A percentile compares a stretch with the other conserved stretches of the same genome.
These are phyloP conservation scores for Delia radicum DNA, from an alignment of 1,140 invertebrate genomes.

Conservation along the genomic window DNA sequence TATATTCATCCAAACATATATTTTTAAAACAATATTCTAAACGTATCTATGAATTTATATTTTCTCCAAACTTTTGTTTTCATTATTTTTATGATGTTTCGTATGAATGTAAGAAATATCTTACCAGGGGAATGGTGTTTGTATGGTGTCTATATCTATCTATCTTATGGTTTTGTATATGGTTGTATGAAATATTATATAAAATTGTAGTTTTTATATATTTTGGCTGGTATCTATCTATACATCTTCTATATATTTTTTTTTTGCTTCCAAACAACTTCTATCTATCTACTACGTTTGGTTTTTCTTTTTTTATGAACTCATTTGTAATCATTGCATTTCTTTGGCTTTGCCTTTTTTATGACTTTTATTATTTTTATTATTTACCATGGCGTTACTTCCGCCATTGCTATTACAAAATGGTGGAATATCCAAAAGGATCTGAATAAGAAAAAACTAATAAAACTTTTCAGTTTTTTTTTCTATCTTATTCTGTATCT, in stretches of 20 bases:
- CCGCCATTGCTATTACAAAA: conserved; percentile 10
- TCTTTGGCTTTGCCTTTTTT: conserved; percentile 10
- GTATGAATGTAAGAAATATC: background rate
- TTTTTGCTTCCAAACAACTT: no score
- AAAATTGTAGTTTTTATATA: no score
- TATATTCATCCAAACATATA: background rate
- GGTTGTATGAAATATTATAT: no score
- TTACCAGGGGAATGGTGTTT: no score
- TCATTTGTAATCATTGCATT: conserved; percentile 17
- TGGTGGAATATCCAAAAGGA: background rate
- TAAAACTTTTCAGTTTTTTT: background rate
- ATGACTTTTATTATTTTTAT: background rate
- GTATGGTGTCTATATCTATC: background rate
- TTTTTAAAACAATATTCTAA: background rate
- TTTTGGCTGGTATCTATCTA: background rate
- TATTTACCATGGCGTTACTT: conserved; percentile 12
- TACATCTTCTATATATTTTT: background rate
- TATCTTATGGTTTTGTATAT: background rate
- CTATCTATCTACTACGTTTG: background rate
- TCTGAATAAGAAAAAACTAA: background rate
- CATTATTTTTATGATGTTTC: background rate
- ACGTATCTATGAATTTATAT: background rate
- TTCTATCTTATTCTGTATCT: no score
- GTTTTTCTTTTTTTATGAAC: background rate
- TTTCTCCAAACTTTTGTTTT: background rate